These are phyloP conservation scores for Alosa sapidissima DNA, from an alignment of 2,797 vertebrate species.

Conservation along the genomic window DNA sequence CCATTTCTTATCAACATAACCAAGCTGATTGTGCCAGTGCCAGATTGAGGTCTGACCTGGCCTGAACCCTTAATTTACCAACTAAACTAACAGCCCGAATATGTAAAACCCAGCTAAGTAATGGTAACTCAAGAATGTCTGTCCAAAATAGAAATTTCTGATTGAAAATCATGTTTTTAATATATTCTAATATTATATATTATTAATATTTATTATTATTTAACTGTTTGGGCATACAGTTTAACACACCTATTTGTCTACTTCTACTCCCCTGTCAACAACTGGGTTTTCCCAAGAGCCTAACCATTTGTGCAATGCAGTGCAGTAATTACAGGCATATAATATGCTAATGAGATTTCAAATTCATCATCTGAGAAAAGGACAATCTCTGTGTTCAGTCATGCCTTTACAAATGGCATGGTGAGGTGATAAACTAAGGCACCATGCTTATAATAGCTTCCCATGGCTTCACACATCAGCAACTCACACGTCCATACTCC, in stretches of 20 bases:
- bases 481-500: conserved; percentile 61
- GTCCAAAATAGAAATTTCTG: not conserved
- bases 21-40: no score
- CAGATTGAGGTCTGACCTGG: no score
- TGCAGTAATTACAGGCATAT: conserved; percentile 58
- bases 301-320: not conserved
- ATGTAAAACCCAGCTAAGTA: no score
- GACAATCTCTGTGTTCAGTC: conserved; percentile 50
- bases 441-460: conserved; percentile 66
- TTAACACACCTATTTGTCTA: not conserved
- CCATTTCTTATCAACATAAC: no score
- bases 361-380: conserved; percentile 55
- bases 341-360: conserved; percentile 69
- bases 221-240: not conserved
- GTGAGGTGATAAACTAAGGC: conserved; percentile 69
- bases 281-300: not conserved
- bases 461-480: conserved; percentile 70
- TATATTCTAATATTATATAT: no score
- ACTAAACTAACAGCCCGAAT: no score
- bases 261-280: not conserved
- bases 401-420: conserved; percentile 52
- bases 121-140: not conserved
- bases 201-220: not conserved
- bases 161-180: not conserved
- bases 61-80: no score